Base-by-base conservation (phyloP, 2,113 vertebrate genomes). In the Pangasianodon gigas region DNA sequence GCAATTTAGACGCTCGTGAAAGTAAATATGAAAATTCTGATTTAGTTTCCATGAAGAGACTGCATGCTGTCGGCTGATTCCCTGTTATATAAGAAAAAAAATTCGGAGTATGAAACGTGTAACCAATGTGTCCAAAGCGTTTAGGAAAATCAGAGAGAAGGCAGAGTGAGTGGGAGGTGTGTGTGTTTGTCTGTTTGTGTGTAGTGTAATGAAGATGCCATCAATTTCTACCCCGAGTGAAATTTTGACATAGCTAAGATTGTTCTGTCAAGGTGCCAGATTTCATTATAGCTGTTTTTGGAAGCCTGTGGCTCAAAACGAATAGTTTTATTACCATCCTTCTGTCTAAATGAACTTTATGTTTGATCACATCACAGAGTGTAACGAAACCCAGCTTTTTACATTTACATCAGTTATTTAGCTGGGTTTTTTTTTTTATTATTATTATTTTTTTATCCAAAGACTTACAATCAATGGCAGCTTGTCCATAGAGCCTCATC, bases 261-360 rank as follows among this genome's bases (percentile, higher is more conserved):
- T 90, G 83, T 88, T 88, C 79, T 87, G 91, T 92, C 51, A 82
- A 92, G 54, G 37, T 44, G 87, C 77, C 87, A 87, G 85, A 90
- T 79, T 52, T 71, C 84, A 87, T 92, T 85, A 88, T 41, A 79
- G 87, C 84, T 69, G 75, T 67, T 67, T 71, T 84, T 54, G 16
- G 21, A 69, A 71, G 81, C 29, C 46, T 18, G 18, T n/a, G 60
- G 32, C 75, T 65, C 51, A 80, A 71, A 86, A 52, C 14, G 32
- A 58, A 56, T 14, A 4, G 4, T 56, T 77, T 80, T 67, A 52
- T 62, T 65, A 51, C 37, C n/a, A 48, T 81, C 56, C 19, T 46
- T 87, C 52, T 62, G 74, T 26, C 29, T 60, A 60, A 60, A 87
- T 58, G 24, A 60, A 87, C 52, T 14, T 19, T 24, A 41, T 16